Base-by-base conservation (phyloP, 2,888 invertebrate species). In the Zaprionus bogoriensis region DNA sequence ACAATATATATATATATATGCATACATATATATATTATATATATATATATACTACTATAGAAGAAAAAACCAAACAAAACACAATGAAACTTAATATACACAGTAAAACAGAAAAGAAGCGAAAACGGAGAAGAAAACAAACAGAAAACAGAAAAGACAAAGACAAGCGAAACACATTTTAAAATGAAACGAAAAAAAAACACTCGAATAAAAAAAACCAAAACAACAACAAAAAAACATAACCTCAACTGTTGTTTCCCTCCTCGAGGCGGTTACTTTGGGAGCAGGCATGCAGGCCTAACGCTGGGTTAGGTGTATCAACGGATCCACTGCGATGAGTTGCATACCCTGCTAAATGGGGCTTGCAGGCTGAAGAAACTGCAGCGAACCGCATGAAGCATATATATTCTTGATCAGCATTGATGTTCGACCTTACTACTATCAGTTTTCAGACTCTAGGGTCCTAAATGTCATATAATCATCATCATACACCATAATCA, bases 161-260 rank as follows among this genome's bases (percentile, higher is more conserved):
- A 59, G 12, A 36, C 28, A 72, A 44, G 52, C 70, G 67, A 69
- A 66, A 61, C 39, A 76, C 58, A 77, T 77, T 73, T 74, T 66
- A 62, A 75, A 75, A 69, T 65, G 72, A 70, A 74, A 77, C 42
- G 52, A 82, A 67, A 57, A 72, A 44, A 23, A 60, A 61, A 69
- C 51, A 76, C 73, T 67, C 58, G 27, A 71, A 70, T 53, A 76
- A 75, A 71, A 69, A 28, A 61, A 44, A 41, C 50, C 50, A 44
- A 55, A 50, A 61, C 41, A 59, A 44, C 46, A 70, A 42, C 27
- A 42, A 67, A 47, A 64, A 57, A 66, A 75, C 58, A 73, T 64
- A 63, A 69, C 51, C 45, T 55, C 6, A 60, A 41, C 12, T 14
- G 23, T 22, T 9, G 27, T 64, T 60, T 74, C 27, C 22, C n/a